These are phyloP conservation scores for Melanophora roralis DNA, from an alignment of 2,888 invertebrate species.

Conservation along the genomic window DNA sequence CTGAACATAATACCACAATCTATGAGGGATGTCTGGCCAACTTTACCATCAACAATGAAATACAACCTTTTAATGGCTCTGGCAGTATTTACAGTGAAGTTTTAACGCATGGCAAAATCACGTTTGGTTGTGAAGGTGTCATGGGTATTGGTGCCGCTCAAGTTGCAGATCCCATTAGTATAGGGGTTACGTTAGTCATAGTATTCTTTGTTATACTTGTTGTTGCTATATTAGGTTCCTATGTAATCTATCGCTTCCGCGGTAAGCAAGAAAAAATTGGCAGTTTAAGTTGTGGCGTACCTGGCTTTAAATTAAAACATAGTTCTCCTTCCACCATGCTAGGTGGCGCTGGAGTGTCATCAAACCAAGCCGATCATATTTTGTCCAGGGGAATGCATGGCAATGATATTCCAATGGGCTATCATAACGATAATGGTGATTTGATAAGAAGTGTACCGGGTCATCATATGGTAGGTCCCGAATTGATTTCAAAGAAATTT, in stretches of 20 bases:
- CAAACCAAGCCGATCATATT: slow-evolving; percentile 83
- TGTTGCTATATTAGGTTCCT: slow-evolving; percentile 92
- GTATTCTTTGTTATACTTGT: slow-evolving; percentile 94
- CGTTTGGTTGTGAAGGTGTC: slow-evolving; percentile 85
- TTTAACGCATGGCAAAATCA: slow-evolving; percentile 84
- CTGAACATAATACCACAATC: slow-evolving; percentile 79
- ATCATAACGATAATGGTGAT: slow-evolving; percentile 85
- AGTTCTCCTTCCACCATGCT: slow-evolving; percentile 83
- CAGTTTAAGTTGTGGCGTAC: slow-evolving; percentile 81
- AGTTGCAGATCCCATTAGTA: slow-evolving; percentile 91
- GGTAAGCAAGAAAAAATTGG: slow-evolving; percentile 91
- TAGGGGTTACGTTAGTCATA: slow-evolving; percentile 94
- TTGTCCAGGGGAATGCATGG: slow-evolving; percentile 84
- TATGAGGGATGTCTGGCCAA: slow-evolving; percentile 95
- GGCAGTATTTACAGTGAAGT: slow-evolving; percentile 88
- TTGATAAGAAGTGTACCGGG: slow-evolving; percentile 86
- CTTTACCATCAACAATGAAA: slow-evolving; percentile 91
- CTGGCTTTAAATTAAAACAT: slow-evolving; percentile 87
- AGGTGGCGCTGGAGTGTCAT: slow-evolving; percentile 83
- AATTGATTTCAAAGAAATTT: slow-evolving; percentile 91
- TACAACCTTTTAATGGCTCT: slow-evolving; percentile 92
- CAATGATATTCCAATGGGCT: slow-evolving; percentile 82
- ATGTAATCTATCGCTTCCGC: slow-evolving; percentile 92
- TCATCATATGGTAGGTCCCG: slow-evolving; percentile 89
- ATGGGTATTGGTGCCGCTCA: slow-evolving; percentile 87